These are phyloP conservation scores for Drosophila gaucha DNA, from an alignment of 2,888 invertebrate genomes.

Conservation along the genomic window DNA sequence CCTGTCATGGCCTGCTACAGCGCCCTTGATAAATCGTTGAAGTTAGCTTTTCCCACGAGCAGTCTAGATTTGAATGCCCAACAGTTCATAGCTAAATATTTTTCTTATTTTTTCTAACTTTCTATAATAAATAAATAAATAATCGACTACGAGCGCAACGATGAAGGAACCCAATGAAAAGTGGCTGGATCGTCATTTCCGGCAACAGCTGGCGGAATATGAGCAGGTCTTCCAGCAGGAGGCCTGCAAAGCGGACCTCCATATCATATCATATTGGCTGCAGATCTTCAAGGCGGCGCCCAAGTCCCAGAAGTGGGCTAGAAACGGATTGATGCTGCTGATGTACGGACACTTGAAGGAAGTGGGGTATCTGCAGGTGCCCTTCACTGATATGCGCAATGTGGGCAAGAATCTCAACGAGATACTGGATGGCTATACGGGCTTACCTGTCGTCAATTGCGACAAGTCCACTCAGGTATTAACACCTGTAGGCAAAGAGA, in stretches of 20 bases:
- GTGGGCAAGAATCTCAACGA: conserved; percentile 40
- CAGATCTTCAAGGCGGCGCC: conserved; percentile 26
- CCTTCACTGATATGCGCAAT: conserved; percentile 50
- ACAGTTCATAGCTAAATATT: not conserved
- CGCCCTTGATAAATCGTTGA: conserved; percentile 22
- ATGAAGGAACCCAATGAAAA: conserved; percentile 1
- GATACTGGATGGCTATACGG: conserved; percentile 46
- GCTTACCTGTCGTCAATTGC: conserved; percentile 6
- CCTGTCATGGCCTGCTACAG: conserved; percentile 22
- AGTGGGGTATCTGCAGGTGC: conserved; percentile 38
- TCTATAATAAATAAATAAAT: not conserved
- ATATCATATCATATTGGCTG: conserved; percentile 46
- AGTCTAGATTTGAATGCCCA: not conserved
- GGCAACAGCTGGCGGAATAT: conserved; percentile 32
- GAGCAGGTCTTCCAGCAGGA: not conserved
- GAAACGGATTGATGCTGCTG: conserved; percentile 49
- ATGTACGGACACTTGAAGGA: conserved; percentile 57
- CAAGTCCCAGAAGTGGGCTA: conserved; percentile 39
- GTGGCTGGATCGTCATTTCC: conserved; percentile 48
- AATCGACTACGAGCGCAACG: not conserved
- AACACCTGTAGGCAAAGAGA: no score
- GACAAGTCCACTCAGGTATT: not conserved
- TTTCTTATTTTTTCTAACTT: not conserved
- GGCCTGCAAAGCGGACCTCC: conserved; percentile 37
- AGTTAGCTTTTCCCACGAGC: no score